These are phyloP conservation scores for Arge pagana DNA, from an alignment of 2,888 invertebrate species.

Conservation along the genomic window DNA sequence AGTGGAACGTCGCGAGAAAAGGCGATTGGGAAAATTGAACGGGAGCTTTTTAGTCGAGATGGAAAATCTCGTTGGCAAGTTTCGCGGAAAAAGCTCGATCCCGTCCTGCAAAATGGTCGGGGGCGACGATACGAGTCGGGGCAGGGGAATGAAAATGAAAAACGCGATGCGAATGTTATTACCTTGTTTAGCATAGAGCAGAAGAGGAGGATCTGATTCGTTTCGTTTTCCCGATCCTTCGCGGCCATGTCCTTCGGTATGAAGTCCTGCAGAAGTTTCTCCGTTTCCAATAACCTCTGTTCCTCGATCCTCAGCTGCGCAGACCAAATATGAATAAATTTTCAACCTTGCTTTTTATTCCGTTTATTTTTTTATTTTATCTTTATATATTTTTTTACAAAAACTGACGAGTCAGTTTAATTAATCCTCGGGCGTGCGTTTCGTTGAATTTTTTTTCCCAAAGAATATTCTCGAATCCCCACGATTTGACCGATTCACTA, in stretches of 20 bases:
- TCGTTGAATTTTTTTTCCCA: no score
- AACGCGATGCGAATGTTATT: conserved; percentile 16
- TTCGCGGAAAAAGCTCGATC: no score
- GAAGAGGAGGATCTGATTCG: conserved; percentile 56
- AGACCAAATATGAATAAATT: conserved; percentile 19
- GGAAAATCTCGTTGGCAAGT: no score
- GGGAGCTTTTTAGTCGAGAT: no score
- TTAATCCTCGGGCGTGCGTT: no score
- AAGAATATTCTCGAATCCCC: no score
- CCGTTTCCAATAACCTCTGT: conserved; percentile 51
- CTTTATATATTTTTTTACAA: no score
- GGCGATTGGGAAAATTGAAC: no score
- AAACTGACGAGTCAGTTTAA: no score
- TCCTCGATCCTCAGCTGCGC: conserved; percentile 54
- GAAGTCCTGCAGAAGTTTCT: conserved; percentile 52
- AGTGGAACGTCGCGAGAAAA: no score
- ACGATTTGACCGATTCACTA: no score
- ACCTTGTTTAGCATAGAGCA: conserved; percentile 57
- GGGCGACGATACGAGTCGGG: neutral
- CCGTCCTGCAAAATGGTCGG: no score
- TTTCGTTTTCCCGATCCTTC: conserved; percentile 52
- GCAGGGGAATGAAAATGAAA: conserved; percentile 8
- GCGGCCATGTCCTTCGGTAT: conserved; percentile 55
- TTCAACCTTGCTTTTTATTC: neutral
- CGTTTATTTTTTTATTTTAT: neutral